phyloP scores from a whole-genome alignment of 2,113 vertebrate genomes.

The Tauraco erythrolophus region DNA sequence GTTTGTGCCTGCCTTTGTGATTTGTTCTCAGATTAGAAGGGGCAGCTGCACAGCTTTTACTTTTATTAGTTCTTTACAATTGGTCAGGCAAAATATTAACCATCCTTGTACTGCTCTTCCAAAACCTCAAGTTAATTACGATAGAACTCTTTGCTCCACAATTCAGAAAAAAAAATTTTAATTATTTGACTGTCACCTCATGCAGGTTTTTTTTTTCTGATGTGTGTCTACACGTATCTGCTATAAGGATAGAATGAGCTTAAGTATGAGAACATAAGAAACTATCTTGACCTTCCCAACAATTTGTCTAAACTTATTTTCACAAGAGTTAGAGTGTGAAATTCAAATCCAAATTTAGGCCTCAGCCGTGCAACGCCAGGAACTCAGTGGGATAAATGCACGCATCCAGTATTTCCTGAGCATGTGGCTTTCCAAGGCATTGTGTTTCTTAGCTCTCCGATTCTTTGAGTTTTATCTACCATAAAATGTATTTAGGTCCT shows the following conservation, averaged over 20 bases:
- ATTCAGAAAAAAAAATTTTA: neutral
- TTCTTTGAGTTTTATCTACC: neutral
- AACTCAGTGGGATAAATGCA: neutral
- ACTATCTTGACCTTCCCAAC: neutral
- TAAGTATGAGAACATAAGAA: neutral
- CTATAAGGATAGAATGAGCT: neutral
- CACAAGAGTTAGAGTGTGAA: neutral
- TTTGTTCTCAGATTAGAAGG: slow-evolving; percentile 49
- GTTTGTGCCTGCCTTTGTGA: slow-evolving; percentile 22
- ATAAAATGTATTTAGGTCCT: neutral
- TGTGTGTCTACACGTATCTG: neutral
- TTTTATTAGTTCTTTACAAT: slow-evolving; percentile 22
- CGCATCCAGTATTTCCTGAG: neutral
- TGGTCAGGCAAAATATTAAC: slow-evolving; percentile 40
- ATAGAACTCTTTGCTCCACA: neutral
- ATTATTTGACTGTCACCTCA: neutral
- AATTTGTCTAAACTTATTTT: neutral
- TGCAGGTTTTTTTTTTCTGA: neutral
- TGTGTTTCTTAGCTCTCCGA: neutral
- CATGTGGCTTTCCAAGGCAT: neutral
- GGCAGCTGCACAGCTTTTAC: slow-evolving; percentile 30
- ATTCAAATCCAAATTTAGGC: neutral
- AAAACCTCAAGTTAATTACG: neutral
- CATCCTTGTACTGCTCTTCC: neutral
- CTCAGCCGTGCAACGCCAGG: neutral